phyloP scores from a whole-genome alignment of 2,113 vertebrate genomes.

The Suricata suricatta region DNA sequence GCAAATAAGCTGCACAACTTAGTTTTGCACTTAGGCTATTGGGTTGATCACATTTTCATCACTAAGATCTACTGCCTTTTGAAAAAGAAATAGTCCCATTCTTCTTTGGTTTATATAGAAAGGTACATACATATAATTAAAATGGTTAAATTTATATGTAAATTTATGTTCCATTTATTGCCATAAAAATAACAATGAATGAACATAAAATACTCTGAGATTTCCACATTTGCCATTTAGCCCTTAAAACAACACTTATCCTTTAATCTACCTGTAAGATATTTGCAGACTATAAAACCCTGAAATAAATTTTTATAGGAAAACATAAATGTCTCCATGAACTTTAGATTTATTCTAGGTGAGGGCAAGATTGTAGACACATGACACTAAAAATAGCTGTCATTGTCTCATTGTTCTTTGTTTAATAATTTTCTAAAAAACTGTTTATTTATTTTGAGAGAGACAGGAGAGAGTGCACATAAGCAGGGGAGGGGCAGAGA shows the following conservation, averaged over 20 bases:
- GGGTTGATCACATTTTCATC: background rate
- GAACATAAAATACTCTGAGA: background rate
- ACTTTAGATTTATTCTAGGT: background rate
- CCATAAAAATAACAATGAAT: background rate
- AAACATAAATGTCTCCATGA: background rate
- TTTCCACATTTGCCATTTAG: background rate
- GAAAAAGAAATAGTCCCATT: background rate
- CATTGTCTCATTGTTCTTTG: background rate
- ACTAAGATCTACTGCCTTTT: background rate
- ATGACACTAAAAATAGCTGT: background rate
- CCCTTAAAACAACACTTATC: background rate
- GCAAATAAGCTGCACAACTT: background rate
- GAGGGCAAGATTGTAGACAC: background rate
- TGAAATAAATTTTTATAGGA: background rate
- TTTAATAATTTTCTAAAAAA: no score
- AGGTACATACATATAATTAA: background rate
- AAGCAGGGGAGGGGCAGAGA: no score
- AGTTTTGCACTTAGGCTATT: background rate
- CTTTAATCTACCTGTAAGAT: background rate
- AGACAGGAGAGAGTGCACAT: no score
- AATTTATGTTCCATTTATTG: background rate
- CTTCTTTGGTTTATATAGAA: background rate
- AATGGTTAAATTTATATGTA: background rate
- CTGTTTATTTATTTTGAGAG: no score
- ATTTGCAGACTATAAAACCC: background rate